phyloP scores from a whole-genome alignment of 2,113 vertebrate genomes.

The Rhynchopsitta pachyrhyncha region DNA sequence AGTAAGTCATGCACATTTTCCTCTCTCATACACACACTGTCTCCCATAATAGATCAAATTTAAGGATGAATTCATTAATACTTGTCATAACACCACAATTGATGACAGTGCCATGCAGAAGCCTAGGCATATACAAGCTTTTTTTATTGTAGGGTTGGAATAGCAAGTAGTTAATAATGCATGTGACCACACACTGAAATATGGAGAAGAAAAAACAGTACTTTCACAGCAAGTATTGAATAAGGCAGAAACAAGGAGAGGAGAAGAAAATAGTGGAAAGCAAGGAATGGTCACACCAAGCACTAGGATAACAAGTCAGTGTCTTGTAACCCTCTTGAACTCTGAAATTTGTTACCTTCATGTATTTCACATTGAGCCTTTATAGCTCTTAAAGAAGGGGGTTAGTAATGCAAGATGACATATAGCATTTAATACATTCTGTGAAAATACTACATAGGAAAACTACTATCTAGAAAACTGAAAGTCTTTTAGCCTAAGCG shows the following conservation, averaged over 20 bases:
- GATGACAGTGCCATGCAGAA: background rate
- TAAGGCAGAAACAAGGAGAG: background rate
- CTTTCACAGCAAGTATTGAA: background rate
- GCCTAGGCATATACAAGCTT: background rate
- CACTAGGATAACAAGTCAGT: background rate
- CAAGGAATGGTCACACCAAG: background rate
- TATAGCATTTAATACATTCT: background rate
- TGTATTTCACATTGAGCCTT: background rate
- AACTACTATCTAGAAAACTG: background rate
- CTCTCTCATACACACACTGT: background rate
- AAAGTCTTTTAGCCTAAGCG: background rate
- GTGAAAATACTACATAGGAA: background rate
- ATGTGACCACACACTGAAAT: background rate
- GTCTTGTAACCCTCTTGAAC: background rate
- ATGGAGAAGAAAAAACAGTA: background rate
- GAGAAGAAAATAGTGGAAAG: background rate
- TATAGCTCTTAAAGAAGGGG: background rate
- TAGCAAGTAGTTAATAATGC: constrained; percentile 22
- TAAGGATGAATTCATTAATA: constrained; percentile 15
- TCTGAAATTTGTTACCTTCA: background rate
- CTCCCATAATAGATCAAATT: background rate
- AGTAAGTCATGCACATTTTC: background rate
- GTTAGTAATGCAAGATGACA: background rate
- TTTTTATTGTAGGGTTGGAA: background rate
- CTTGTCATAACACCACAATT: background rate